Percentiles rank a stretch among this genome's conserved stretches.
Conservation (phyloP, 2,888 invertebrate species). For the Meganola albula region DNA sequence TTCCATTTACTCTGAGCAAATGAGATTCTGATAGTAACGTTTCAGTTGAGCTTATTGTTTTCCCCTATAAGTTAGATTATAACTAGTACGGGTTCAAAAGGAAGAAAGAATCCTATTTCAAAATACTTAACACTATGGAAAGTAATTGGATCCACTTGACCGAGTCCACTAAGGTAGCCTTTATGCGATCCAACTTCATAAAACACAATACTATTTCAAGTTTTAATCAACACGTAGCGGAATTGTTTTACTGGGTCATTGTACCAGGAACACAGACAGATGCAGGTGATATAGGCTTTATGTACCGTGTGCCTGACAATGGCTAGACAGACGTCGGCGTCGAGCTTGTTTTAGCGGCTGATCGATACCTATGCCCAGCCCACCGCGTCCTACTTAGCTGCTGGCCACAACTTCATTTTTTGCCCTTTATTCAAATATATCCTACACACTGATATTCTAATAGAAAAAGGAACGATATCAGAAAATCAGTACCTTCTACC, state of each 20-base stretch:
- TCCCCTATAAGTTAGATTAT: no score
- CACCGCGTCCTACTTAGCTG: slow-evolving; percentile 63
- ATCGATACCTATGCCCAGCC: slow-evolving; percentile 62
- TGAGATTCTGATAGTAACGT: slow-evolving; percentile 26
- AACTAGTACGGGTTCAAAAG: no score
- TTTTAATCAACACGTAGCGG: slow-evolving; percentile 53
- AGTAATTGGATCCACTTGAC: no score
- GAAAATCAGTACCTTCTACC: no score
- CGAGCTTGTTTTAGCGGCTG: slow-evolving; percentile 64
- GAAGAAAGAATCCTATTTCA: no score
- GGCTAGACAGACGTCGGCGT: slow-evolving; percentile 56
- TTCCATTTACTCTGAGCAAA: slow-evolving; percentile 33
- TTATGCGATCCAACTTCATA: slow-evolving; percentile 45
- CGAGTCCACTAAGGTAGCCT: slow-evolving; percentile 26
- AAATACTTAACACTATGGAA: no score
- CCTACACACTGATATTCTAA: no score
- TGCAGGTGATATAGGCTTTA: slow-evolving; percentile 52
- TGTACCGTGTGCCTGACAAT: slow-evolving; percentile 47
- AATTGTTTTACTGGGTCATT: slow-evolving; percentile 62
- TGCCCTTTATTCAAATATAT: no score
- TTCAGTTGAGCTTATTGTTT: no score
- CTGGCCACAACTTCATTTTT: slow-evolving; percentile 56
- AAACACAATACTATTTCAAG: slow-evolving; percentile 45
- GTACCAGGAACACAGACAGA: slow-evolving; percentile 49
- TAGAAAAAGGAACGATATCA: no score